Evolutionary conservation across 2,113 vertebrate species (phyloP), one percentile per base, ranked within the genome.

Genomic region (Lutjanus erythropterus): DNA sequence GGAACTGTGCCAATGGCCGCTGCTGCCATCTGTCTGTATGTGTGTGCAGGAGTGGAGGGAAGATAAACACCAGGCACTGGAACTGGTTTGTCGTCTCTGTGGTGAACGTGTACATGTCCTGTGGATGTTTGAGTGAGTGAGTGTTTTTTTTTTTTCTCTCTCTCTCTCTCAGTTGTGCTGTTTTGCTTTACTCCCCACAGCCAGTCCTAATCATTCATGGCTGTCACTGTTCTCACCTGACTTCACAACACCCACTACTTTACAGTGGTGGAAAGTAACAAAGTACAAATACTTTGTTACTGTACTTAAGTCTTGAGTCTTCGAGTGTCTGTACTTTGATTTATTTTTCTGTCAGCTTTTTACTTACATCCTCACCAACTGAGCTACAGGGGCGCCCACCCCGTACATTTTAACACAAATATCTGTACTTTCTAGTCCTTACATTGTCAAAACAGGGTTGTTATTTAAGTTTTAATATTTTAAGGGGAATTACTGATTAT

Each of bases 41-140:
- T 77, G 84, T 82, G 75, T 78, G 85, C 81, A 71, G 76, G 53
- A 86, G 78, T 77, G 37, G 47, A 29, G 58, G 49, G 67, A 86
- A 86, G 86, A 88, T 85, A 89, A 93, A 91, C 88, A 86, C 67
- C 61, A 84, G 60, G 59, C 70, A 35, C 74, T 76, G 69, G 79
- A 87, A 75, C 76, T 58, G 76, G 76, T 85, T 89, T 83, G 75
- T 83, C 52, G n/a, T 75, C 78, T 84, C 62, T 29, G 65, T 80
- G 67, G 82, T 75, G 72, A 75, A 71, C 65, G 71, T 83, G 82
- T 76, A 71, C 46, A 66, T 66, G 52, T 23, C 19, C 72, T 25
- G 33, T 64, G 52, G 41, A 31, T 87, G 67, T 84, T 65, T 46
- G 59, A 9, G 25, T 80, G 71, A 41, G 68, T 46, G 59, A 9